These are phyloP conservation scores for Pteronotus mesoamericanus DNA, from an alignment of 2,797 vertebrate genomes.

Conservation along the genomic window DNA sequence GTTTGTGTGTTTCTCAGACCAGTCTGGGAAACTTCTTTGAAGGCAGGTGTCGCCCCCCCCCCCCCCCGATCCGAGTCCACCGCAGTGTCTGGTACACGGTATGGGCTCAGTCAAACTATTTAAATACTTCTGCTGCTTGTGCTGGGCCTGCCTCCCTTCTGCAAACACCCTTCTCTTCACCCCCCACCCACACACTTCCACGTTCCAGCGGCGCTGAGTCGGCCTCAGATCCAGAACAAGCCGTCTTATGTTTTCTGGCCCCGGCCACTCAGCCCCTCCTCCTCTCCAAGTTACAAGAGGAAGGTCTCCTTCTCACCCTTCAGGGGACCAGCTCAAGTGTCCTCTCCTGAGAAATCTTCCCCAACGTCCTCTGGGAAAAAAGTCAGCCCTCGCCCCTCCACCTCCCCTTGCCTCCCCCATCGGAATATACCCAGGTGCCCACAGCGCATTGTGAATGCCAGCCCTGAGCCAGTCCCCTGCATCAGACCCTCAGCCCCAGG, in stretches of 20 bases:
- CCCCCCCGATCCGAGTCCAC: background rate
- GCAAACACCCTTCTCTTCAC: background rate
- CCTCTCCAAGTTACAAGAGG: background rate
- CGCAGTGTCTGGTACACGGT: background rate
- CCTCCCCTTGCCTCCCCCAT: background rate
- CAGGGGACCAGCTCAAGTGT: background rate
- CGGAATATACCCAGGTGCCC: background rate
- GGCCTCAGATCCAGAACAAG: background rate
- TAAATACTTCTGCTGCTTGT: background rate
- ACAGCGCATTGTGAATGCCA: background rate
- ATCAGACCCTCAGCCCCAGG: background rate
- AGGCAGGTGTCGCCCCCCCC: background rate
- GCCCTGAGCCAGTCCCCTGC: background rate
- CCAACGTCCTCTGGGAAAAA: background rate
- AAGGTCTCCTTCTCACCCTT: background rate
- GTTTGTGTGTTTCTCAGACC: background rate
- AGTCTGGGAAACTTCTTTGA: background rate
- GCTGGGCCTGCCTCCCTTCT: background rate
- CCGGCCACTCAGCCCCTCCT: background rate
- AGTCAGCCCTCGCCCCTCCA: background rate
- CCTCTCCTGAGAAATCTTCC: background rate
- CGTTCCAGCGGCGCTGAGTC: background rate
- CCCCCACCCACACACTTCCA: background rate
- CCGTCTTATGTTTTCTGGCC: background rate
- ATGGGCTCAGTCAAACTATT: background rate